Base-by-base conservation (phyloP, 2,797 vertebrate genomes). In the Anisognathus igniventris region DNA sequence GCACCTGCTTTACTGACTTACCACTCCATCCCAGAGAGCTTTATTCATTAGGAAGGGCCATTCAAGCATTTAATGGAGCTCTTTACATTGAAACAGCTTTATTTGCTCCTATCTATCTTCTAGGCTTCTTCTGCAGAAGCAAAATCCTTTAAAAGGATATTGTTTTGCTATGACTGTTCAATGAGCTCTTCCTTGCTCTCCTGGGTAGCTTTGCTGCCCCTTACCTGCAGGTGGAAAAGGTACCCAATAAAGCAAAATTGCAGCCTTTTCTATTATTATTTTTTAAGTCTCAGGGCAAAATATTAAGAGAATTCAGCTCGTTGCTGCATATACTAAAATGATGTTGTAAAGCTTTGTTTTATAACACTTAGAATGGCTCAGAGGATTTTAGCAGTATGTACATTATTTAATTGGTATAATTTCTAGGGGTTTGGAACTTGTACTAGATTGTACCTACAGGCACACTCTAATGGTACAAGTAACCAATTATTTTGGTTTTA, bases 11-110 rank as follows among this genome's bases (percentile, higher is more conserved):
- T 94, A 79, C 82, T 87, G 91, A 92, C 88, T 89, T 71, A 18
- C 56, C 57, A 77, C 86, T 89, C 66, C 58, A 67, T 92, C 66
- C 45, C 54, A 62, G 60, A 81, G 68, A 94, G 73, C 56, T 95
- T 93, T 93, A 91, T 90, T 85, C 88, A 67, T 92, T 86, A 92
- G 74, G 48, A 83, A 84, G 50, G 65, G 27, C 70, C 57, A 67
- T 85, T 96, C 92, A 94, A 93, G 89, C 83, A 86, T 93, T 95
- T 96, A 86, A 95, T 93, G 76, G 90, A 95, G 35, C 77, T 77
- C 50, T 88, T 96, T 88, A 74, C 27, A 35, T 75, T 88, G 67
- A 86, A 93, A 94, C 51, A 79, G 51, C 57, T 91, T 85, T 66
- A 48, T 88, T 90, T 92, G 57, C 44, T 93, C 53, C 72, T 68